Evolutionary conservation across 2,797 vertebrate species (phyloP).

Genomic region (Chromobotia macracanthus): DNA sequence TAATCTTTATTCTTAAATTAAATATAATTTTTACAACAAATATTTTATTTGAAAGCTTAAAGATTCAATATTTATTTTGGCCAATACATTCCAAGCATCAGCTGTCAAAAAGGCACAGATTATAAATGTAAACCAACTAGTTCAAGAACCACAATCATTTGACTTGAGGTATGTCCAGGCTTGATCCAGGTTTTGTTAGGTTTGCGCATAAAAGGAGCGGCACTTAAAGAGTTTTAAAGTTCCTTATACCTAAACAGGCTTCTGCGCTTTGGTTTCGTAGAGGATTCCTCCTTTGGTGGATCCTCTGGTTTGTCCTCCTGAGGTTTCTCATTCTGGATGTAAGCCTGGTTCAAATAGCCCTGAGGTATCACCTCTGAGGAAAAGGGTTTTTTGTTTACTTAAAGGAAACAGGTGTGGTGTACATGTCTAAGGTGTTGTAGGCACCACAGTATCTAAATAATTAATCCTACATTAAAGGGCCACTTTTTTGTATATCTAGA

Average conservation of each 20-base stretch:
- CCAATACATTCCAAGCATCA: background rate
- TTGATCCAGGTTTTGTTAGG: background rate
- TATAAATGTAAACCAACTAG: background rate
- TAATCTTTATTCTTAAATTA: too few species aligned
- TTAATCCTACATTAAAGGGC: background rate
- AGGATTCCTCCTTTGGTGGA: slow-evolving; percentile 11
- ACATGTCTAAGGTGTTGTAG: slow-evolving; percentile 13
- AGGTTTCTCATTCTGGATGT: slow-evolving; percentile 62
- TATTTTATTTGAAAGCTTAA: too few species aligned
- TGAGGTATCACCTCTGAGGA: slow-evolving; percentile 55
- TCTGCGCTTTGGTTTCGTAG: slow-evolving; percentile 48
- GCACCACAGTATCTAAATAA: slow-evolving; percentile 18
- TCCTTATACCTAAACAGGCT: slow-evolving; percentile 49
- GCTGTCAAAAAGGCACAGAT: background rate
- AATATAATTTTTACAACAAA: too few species aligned
- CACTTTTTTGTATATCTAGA: background rate
- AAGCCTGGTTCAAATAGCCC: slow-evolving; percentile 59
- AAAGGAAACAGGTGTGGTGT: background rate
- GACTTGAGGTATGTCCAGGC: background rate
- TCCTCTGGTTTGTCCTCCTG: slow-evolving; percentile 48
- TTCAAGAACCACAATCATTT: background rate
- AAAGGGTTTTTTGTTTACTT: slow-evolving; percentile 6
- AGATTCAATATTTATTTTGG: too few species aligned
- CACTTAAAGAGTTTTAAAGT: background rate
- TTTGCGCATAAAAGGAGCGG: too few species aligned